Evolutionary conservation across 2,797 vertebrate species (phyloP), one percentile per base, ranked within the genome.

Genomic region (Leptodactylus fallax): DNA sequence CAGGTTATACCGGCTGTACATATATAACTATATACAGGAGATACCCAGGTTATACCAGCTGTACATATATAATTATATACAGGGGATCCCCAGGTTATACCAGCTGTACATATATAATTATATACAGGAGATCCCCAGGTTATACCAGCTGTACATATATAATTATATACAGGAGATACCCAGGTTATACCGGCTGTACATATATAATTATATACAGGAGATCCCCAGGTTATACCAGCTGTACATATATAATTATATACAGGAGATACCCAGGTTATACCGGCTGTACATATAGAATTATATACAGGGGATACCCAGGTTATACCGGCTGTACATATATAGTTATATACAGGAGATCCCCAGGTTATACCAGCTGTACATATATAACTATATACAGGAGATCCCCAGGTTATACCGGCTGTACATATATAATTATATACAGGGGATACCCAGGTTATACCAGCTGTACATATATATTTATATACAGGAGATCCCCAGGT

Each of bases 251-350:
- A 4, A 65, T 4, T 1, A 12, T 65, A 65, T 23, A 65, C 10
- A 12, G n/a, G n/a, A 13, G 56, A 23, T 2, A 3, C n/a, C 7
- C 12, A 10, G 80, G 97, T 95, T 96, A 99, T 58, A 17, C 56
- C 11, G 16, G 56, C 55, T 58, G 55, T 58, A 58, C 14, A 58
- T 19, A 58, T 58, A 58, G 17, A 58, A 58, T 58, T 58, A 58
- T 58, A 58, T 58, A 36, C 16, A 19, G 56, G 14, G 23, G n/a
- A 65, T 65, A 1, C n/a, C 25, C 65, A 67, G 65, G 65, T 67
- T 67, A 67, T 67, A 27, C 12, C 25, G 14, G 14, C 2, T 65
- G 63, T 25, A 23, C 63, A 55, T 25, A 65, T 65, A 65, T 65
- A 23, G 23, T 25, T 65, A 65, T 23, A 65, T 65, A 65, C n/a